phyloP scores from a whole-genome alignment of 2,113 vertebrate genomes.

The Macheiramphus alcinus region DNA sequence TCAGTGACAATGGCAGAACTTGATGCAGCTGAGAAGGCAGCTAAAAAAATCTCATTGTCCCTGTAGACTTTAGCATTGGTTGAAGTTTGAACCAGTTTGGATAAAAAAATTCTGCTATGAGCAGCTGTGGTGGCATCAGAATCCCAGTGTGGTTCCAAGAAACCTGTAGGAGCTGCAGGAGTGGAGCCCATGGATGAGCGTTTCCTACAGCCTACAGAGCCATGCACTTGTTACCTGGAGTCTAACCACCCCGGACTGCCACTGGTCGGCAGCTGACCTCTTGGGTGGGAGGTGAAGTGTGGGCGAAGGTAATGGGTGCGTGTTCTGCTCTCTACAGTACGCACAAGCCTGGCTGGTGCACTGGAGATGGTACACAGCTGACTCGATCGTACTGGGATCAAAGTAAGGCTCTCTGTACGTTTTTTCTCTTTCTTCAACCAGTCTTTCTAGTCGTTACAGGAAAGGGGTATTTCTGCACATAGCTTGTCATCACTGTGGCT shows the following conservation, averaged over 20 bases:
- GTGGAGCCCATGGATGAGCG: not conserved
- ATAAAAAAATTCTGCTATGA: not conserved
- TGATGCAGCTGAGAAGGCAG: not conserved
- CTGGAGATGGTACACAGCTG: not conserved
- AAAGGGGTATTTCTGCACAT: not conserved
- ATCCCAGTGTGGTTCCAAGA: not conserved
- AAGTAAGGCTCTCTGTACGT: not conserved
- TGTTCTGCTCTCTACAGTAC: not conserved
- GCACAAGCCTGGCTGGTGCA: not conserved
- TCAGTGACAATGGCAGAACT: not conserved
- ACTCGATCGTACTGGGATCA: not conserved
- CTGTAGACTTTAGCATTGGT: not conserved
- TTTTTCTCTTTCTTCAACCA: not conserved
- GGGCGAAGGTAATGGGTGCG: not conserved
- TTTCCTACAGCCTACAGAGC: not conserved
- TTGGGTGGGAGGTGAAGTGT: not conserved
- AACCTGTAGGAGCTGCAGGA: not conserved
- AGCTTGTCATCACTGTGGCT: not conserved
- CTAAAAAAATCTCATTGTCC: not conserved
- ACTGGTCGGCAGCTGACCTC: not conserved
- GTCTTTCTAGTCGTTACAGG: not conserved
- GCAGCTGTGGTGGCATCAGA: not conserved
- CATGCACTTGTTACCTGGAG: not conserved
- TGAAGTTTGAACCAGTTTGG: not conserved
- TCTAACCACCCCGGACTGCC: not conserved